These are phyloP conservation scores for Noctua pronuba DNA, from an alignment of 2,888 invertebrate genomes.

Conservation along the genomic window DNA sequence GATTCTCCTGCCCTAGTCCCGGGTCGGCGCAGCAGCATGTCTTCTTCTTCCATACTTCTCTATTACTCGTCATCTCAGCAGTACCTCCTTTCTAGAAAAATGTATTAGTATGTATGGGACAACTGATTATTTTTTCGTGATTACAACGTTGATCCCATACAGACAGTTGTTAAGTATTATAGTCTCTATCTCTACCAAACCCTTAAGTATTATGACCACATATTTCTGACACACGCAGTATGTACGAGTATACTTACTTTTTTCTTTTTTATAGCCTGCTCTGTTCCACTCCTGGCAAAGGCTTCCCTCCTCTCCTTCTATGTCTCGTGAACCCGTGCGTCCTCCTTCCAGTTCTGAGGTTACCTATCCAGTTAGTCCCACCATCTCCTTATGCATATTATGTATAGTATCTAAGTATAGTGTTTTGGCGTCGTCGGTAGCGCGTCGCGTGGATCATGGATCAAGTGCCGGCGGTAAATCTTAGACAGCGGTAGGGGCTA, in stretches of 20 bases:
- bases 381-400: neutral
- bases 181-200: neutral
- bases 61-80: too few relatives aligned
- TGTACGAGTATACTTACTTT: too few relatives aligned
- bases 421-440: constrained; percentile 50
- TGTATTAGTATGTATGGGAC: neutral
- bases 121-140: neutral
- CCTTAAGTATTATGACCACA: neutral
- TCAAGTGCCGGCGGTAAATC: constrained; percentile 64
- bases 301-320: neutral
- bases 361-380: neutral
- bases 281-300: neutral
- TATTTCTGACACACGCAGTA: neutral
- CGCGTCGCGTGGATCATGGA: constrained; percentile 58
- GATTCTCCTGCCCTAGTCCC: too few relatives aligned
- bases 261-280: neutral
- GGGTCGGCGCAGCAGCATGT: too few relatives aligned
- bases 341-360: neutral
- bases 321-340: neutral
- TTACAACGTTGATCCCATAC: neutral
- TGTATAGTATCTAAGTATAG: constrained; percentile 1
- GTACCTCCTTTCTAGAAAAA: neutral
- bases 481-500: constrained; percentile 56
- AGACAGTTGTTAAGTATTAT: neutral
- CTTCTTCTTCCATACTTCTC: too few relatives aligned